Base-by-base conservation (phyloP, 2,888 invertebrate species). In the Spialia ferax region DNA sequence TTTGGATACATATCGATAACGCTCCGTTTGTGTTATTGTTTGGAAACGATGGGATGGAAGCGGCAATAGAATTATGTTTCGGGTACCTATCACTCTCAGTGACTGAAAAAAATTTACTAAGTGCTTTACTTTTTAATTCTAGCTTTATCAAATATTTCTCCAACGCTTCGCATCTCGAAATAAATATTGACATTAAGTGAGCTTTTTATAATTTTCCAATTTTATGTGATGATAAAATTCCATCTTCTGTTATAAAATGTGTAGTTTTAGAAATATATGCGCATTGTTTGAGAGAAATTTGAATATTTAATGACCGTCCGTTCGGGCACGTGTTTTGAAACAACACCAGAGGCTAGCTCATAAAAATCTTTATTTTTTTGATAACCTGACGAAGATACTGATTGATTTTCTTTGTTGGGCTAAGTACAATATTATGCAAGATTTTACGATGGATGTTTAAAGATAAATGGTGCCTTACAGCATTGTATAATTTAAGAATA, bases 21-120 rank as follows among this genome's bases (percentile, higher is more conserved):
- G 42, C 38, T 52, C 6, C 15, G 54, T 60, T 59, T 23, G 42
- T 66, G 60, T 55, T 65, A 59, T 66, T 66, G 52, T 66, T 59
- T 66, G 54, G 35, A 52, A 38, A 59, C 22, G 50, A 26, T 22
- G 26, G 42, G 38, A 32, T 48, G 35, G 64, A 65, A 22, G 23
- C n/a, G n/a, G n/a, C 57, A 15, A 35, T 35, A 23, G 50, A 52
- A 20, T 50, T 65, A 38, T 57, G 50, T 57, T 65, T 59, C 11
- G 48, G 26, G 23, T 65, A 4, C 6, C n/a, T n/a, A n/a, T n/a
- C 11, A 35, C 10, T 50, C 29, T 20, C 45, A 29, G 13, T 42
- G 35, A n/a, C 57, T 18, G 23, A 64, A 32, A 57, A 38, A 52
- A 63, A 45, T n/a, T n/a, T n/a, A n/a, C n/a, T n/a, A n/a, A n/a